Percentiles rank a stretch among this genome's conserved stretches.
phyloP scores from a whole-genome alignment of 2,888 invertebrate genomes.

The Chouioia cunea region DNA sequence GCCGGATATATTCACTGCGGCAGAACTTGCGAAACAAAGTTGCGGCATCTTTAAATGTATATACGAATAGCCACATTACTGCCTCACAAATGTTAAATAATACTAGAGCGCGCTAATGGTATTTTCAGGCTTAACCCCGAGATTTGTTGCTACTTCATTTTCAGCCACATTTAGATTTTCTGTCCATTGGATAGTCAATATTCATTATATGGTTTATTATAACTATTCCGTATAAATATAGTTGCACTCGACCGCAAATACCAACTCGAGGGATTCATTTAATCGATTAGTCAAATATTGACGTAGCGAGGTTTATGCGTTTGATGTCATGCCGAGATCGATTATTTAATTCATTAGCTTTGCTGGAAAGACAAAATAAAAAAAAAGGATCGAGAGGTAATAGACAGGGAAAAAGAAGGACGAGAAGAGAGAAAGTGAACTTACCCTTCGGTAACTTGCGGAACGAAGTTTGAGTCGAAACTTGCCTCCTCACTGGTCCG shows the following conservation, averaged over 20 bases:
- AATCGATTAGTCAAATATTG: no score
- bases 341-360: slow-evolving; percentile 31
- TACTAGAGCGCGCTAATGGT: neutral
- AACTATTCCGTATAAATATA: no score
- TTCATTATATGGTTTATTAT: no score
- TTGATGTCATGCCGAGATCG: slow-evolving; percentile 4
- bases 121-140: no score
- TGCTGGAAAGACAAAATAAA: neutral
- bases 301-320: neutral
- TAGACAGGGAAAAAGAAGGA: neutral
- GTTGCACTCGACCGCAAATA: no score
- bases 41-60: neutral
- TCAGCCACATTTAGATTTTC: no score
- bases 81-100: slow-evolving; percentile 6
- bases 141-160: no score
- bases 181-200: no score
- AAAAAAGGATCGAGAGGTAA: slow-evolving; percentile 1
- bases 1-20: neutral
- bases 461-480: slow-evolving; percentile 47
- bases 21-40: neutral
- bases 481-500: slow-evolving; percentile 22
- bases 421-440: slow-evolving; percentile 35
- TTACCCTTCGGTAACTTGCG: slow-evolving; percentile 47
- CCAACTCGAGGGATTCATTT: no score
- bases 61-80: neutral